Percentiles rank a stretch among this genome's conserved stretches.
Conservation (phyloP, 2,113 vertebrate species). For the Clarias gariepinus region DNA sequence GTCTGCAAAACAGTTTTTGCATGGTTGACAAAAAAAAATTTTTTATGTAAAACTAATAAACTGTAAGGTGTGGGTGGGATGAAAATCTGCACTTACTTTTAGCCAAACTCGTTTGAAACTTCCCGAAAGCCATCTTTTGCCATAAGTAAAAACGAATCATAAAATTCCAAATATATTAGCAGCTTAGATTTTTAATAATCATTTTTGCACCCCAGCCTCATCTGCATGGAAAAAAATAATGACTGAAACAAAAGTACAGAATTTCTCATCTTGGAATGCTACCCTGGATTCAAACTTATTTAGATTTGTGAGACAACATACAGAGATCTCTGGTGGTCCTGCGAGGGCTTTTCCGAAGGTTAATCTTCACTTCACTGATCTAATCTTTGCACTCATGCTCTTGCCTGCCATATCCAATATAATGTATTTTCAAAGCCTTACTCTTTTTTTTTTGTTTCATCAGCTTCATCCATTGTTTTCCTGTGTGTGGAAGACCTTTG, state of each 20-base stretch:
- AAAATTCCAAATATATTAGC: not conserved
- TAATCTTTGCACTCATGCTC: not conserved
- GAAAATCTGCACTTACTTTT: not conserved
- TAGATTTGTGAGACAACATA: not conserved
- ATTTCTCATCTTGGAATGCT: not conserved
- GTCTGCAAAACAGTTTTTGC: not conserved
- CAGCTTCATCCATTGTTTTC: conserved; percentile 19
- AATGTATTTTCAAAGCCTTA: not conserved
- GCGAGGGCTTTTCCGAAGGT: conserved; percentile 28
- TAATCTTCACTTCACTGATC: conserved; percentile 1
- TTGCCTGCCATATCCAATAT: not conserved
- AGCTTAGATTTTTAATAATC: not conserved
- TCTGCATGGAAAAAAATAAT: not conserved
- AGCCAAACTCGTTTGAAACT: not conserved
- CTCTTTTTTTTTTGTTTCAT: not conserved
- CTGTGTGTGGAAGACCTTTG: conserved; percentile 39
- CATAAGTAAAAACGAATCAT: not conserved
- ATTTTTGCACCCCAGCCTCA: not conserved
- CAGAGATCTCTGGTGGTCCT: not conserved
- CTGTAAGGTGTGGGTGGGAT: not conserved
- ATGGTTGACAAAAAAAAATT: not conserved
- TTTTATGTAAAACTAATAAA: not conserved
- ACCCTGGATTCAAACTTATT: not conserved
- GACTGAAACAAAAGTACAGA: not conserved
- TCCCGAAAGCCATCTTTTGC: not conserved